phyloP scores from a whole-genome alignment of 2,888 invertebrate species.

The Cosmia trapezina region DNA sequence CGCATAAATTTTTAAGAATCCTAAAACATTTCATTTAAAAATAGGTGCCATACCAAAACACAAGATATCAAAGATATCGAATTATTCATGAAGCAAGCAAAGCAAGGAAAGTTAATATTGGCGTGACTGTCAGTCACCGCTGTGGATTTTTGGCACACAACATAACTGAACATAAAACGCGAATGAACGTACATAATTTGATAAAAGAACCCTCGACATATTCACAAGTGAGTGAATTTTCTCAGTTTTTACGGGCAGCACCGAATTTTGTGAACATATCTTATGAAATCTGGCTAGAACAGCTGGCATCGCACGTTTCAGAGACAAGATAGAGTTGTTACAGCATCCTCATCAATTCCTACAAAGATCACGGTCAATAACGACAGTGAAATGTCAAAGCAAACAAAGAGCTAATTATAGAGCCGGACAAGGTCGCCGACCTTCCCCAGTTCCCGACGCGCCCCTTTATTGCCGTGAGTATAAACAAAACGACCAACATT shows the following conservation, averaged over 20 bases:
- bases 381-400: conserved; percentile 52
- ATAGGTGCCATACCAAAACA: background rate
- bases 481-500: conserved; percentile 51
- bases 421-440: conserved; percentile 80
- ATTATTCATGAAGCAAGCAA: background rate
- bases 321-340: background rate
- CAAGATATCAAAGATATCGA: background rate
- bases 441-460: conserved; percentile 70
- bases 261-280: background rate
- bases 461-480: conserved; percentile 52
- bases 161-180: conserved; percentile 14
- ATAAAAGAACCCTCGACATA: conserved; percentile 6
- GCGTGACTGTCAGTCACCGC: conserved; percentile 22
- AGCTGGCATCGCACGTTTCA: background rate
- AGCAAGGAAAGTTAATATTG: conserved; percentile 26
- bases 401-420: conserved; percentile 75
- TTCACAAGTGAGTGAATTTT: background rate
- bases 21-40: background rate
- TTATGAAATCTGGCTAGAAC: background rate
- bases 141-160: conserved; percentile 10
- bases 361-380: conserved; percentile 18
- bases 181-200: conserved; percentile 6
- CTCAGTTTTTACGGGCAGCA: background rate
- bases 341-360: conserved; percentile 16
- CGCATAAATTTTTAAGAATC: background rate